Base-by-base conservation (phyloP, 2,888 invertebrate genomes). In the Agrotis exclamationis region DNA sequence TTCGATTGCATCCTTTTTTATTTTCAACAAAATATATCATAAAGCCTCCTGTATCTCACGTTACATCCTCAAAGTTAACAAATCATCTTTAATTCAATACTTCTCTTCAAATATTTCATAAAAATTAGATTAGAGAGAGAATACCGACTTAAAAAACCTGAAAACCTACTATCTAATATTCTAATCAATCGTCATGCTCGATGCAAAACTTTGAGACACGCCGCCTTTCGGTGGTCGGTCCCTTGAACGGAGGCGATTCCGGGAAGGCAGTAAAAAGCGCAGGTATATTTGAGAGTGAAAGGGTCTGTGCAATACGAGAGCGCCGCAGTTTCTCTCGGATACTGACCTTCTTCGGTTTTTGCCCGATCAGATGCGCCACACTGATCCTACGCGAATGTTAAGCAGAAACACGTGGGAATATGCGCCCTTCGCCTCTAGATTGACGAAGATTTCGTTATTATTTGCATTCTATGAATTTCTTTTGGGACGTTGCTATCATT, bases 271-370 rank as follows among this genome's bases (percentile, higher is more conserved):
- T 92, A 95, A 96, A 96, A 96, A 96, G 94, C 93, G 95, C 96
- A 96, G 96, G 96, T 96, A 96, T 85, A 90, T 88, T 91, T 89
- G 95, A 96, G 94, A 96, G 96, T 96, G 96, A 96, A 96, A 96
- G 96, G 96, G 95, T 95, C 96, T 91, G 91, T 94, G 96, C 96
- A 95, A 96, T 94, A 90, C 90, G 96, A 96, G 94, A 93, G 69
- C 82, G 90, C 91, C 92, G 93, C 90, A 93, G 95, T 94, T 95
- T 95, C 93, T 91, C 92, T 90, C 79, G 75, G 81, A 79, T 86
- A 89, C 94, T 95, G 95, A 95, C 96, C 95, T 93, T 93, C 89
- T 92, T 92, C 88, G 72, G 91, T 94, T 94, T 95, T 95, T 95
- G 92, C 88, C 86, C 83, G 85, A 94, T 94, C 94, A 92, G 91